phyloP scores from a whole-genome alignment of 2,113 vertebrate species.

The Potamarius usumacintae region DNA sequence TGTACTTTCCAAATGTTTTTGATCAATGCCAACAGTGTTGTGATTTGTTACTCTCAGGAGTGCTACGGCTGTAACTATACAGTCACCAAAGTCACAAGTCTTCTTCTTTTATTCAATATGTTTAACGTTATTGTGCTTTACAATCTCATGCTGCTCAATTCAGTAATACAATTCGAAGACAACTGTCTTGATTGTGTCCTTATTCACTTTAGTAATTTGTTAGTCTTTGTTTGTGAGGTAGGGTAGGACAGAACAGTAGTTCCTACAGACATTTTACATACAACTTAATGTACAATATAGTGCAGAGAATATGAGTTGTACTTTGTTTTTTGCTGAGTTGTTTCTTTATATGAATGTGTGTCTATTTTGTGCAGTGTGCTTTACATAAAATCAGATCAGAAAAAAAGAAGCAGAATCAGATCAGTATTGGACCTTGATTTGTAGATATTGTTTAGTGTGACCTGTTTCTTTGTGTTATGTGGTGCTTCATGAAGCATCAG shows the following conservation, averaged over 20 bases:
- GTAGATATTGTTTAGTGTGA: not conserved
- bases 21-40: not conserved
- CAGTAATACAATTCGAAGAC: not conserved
- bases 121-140: not conserved
- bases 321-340: not conserved
- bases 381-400: not conserved
- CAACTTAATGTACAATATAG: not conserved
- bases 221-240: not conserved
- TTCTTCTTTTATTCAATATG: not conserved
- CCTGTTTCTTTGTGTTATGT: conserved; percentile 28
- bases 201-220: not conserved
- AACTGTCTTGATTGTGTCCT: not conserved
- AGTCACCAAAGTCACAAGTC: not conserved
- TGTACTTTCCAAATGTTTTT: not conserved
- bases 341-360: not conserved
- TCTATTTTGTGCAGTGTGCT: not conserved
- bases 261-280: not conserved
- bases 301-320: not conserved
- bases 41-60: too few relatives aligned
- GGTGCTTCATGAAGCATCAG: conserved; percentile 28
- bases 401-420: not conserved
- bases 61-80: not conserved
- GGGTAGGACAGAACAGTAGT: not conserved
- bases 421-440: conserved; percentile 13
- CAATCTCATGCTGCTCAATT: not conserved